Evolutionary conservation across 2,888 invertebrate genomes (phyloP).

Genomic region (Nemoura dubitans): DNA sequence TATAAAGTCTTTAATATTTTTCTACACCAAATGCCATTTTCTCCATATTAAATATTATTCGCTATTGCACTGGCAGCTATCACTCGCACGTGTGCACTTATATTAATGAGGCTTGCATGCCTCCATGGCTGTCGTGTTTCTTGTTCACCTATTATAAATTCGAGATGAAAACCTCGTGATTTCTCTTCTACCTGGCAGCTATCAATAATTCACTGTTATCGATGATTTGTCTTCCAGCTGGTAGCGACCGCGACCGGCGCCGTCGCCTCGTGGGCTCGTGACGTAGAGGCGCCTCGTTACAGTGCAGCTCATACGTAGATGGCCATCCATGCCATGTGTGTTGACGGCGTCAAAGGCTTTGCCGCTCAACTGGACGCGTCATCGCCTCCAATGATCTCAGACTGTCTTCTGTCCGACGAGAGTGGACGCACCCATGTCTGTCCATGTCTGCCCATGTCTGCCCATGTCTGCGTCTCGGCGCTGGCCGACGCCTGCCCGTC

Average conservation of each 20-base stretch:
- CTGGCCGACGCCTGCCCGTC: background rate
- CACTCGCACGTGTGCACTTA: background rate
- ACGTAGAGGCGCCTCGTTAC: background rate
- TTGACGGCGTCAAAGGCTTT: background rate
- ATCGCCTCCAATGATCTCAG: background rate
- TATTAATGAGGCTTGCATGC: background rate
- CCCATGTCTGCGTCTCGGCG: background rate
- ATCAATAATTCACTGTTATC: background rate
- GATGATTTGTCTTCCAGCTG: background rate
- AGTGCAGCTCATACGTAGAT: background rate
- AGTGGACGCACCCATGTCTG: background rate
- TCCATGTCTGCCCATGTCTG: background rate
- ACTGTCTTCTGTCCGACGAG: background rate
- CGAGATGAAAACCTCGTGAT: background rate
- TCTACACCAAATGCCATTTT: background rate
- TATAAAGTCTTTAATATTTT: conserved; percentile 1
- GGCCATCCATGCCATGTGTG: too few species aligned
- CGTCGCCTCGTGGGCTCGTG: background rate
- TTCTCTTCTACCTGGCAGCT: conserved; percentile 5
- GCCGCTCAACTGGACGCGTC: background rate
- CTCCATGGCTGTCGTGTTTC: background rate
- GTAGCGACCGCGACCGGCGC: background rate
- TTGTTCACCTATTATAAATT: background rate
- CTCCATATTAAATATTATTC: background rate
- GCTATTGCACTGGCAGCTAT: background rate